A percentile compares a stretch with the other conserved stretches of the same genome.
Evolutionary conservation across 2,888 invertebrate species (phyloP).

Genomic region (Ditula angustiorana): DNA sequence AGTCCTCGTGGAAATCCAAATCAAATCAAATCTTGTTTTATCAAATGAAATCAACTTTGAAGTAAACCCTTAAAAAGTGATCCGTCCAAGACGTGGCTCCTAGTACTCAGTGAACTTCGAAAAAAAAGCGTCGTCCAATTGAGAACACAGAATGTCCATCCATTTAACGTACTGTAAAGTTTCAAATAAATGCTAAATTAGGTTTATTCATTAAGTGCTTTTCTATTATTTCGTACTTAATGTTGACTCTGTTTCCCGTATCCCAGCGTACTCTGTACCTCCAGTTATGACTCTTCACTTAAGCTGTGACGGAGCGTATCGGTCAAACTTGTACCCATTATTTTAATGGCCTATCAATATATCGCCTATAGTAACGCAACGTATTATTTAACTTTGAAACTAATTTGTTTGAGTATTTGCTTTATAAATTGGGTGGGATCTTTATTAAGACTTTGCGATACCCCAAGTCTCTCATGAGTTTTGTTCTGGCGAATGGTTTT

Average conservation of each 20-base stretch:
- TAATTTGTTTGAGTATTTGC: constrained; percentile 80
- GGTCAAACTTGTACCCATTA: constrained; percentile 72
- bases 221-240: background rate
- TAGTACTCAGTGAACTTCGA: too few species aligned
- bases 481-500: constrained; percentile 49
- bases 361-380: constrained; percentile 70
- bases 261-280: background rate
- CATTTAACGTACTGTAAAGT: too few species aligned
- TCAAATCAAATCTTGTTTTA: too few species aligned
- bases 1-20: too few species aligned
- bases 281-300: constrained; percentile 62
- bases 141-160: too few species aligned
- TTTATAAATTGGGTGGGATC: constrained; percentile 73
- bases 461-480: constrained; percentile 58
- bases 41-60: too few species aligned
- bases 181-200: background rate
- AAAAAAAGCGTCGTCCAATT: too few species aligned
- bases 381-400: constrained; percentile 73
- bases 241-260: constrained; percentile 9
- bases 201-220: background rate
- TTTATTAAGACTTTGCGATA: constrained; percentile 72
- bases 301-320: constrained; percentile 65
- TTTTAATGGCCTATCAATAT: constrained; percentile 80
- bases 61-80: too few species aligned
- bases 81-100: too few species aligned